Percentiles rank a stretch among this genome's conserved stretches.
phyloP scores from a whole-genome alignment of 2,797 vertebrate genomes.

The Manis pentadactyla region DNA sequence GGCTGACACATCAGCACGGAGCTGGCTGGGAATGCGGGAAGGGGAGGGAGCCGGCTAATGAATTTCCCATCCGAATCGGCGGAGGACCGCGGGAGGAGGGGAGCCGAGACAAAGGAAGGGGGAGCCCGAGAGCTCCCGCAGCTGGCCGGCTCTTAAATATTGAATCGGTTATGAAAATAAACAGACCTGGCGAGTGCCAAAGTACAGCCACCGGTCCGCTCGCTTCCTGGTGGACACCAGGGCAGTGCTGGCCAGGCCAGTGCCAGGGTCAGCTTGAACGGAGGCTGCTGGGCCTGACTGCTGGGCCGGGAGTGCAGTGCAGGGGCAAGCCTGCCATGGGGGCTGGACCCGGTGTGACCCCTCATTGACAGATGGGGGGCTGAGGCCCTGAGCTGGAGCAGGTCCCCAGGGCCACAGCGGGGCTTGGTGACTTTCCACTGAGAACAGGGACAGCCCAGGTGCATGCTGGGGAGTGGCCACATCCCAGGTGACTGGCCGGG shows the following conservation, averaged over 20 bases:
- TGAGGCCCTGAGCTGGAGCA: neutral
- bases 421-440: neutral
- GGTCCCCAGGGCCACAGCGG: neutral
- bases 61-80: conserved; percentile 89
- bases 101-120: conserved; percentile 38
- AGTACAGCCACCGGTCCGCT: neutral
- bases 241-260: neutral
- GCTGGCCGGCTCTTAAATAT: conserved; percentile 79
- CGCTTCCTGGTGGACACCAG: no score
- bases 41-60: conserved; percentile 86
- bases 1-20: conserved; percentile 96
- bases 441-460: neutral
- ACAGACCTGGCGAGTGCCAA: conserved; percentile 40
- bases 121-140: conserved; percentile 59
- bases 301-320: no score
- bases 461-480: neutral
- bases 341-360: neutral
- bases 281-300: no score
- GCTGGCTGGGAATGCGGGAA: conserved; percentile 90
- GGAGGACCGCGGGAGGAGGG: conserved; percentile 80
- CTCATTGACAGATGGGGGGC: neutral
- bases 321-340: no score
- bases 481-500: neutral
- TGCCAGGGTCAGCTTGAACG: neutral
- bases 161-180: conserved; percentile 83